phyloP scores from a whole-genome alignment of 1,140 invertebrate genomes.

The Apocrypta bakeri region DNA sequence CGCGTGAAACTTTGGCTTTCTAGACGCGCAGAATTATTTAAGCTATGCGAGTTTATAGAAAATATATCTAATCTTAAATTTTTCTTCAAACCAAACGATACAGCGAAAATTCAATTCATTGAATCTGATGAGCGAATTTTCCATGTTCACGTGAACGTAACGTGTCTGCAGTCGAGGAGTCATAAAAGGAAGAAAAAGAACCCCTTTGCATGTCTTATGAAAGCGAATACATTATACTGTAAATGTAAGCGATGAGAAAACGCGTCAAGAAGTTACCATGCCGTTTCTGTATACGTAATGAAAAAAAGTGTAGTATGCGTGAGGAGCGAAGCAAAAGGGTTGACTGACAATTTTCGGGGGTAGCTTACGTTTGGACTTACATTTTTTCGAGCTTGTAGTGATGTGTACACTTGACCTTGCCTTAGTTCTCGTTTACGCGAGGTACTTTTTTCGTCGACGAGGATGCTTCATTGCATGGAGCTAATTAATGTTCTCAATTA shows the following conservation, averaged over 20 bases:
- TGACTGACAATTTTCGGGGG: background rate
- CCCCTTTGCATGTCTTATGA: no score
- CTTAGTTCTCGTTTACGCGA: background rate
- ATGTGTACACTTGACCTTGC: background rate
- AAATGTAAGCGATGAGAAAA: background rate
- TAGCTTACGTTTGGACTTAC: no score
- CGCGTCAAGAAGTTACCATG: background rate
- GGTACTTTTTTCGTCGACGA: background rate
- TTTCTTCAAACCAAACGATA: no score
- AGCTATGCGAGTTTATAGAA: background rate
- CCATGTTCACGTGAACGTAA: constrained; percentile 11
- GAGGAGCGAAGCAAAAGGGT: background rate
- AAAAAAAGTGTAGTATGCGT: no score
- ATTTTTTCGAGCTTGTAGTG: background rate
- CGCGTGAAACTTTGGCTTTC: constrained; percentile 38
- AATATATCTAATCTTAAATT: no score
- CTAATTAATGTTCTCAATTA: background rate
- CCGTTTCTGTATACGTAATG: background rate
- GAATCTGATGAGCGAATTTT: constrained; percentile 48
- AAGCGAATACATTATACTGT: no score
- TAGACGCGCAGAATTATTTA: background rate
- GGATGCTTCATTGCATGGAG: background rate
- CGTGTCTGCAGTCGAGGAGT: background rate
- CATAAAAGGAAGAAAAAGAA: no score
- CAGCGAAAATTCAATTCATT: background rate